Base-by-base conservation (phyloP, 2,797 vertebrate species). In the Gila robusta region DNA sequence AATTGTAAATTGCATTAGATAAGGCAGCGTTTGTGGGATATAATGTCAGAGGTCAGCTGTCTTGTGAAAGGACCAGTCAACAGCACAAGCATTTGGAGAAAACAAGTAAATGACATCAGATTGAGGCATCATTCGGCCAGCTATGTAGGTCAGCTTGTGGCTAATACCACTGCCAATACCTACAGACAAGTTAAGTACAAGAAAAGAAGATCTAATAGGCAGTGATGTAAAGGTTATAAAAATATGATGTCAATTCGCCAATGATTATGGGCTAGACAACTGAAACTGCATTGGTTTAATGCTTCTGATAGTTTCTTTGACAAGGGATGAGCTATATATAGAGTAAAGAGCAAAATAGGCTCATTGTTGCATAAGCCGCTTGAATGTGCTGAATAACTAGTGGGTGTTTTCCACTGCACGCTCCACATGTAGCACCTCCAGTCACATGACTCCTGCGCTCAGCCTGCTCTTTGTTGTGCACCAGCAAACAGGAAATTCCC, bases 401-500 rank as follows among this genome's bases (percentile, higher is more conserved):
- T 80, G 70, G 67, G 87, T 83, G 87, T 83, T 89, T 88, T 87
- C 79, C 86, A 59, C 67, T 23, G 37, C 41, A 87, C 86, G 2
- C 1, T 3, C 16, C 17, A 37, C 52, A 67, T 78, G 39, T n/a
- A 5, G 26, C 77, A 78, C 71, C 74, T 87, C 32, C 2, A 49
- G 83, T 91, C 91, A 91, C 91, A 87, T 91, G 91, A 89, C 89
- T 77, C 0, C 28, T 73, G 35, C 59, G 19, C 78, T 37, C 73
- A 32, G 56, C 70, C 12, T 71, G 70, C 37, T 35, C 76, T 83
- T 88, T 87, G 80, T 81, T 87, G 44, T 89, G 56, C 47, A 81
- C 71, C 62, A 56, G 32, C 41, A 81, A 88, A 86, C 89, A 89
- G 87, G 87, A 91, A 91, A 91, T 87, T 89, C 88, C 88, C 88